These are phyloP conservation scores for Pseudomyrmex gracilis DNA, from an alignment of 1,140 invertebrate species.

Conservation along the genomic window DNA sequence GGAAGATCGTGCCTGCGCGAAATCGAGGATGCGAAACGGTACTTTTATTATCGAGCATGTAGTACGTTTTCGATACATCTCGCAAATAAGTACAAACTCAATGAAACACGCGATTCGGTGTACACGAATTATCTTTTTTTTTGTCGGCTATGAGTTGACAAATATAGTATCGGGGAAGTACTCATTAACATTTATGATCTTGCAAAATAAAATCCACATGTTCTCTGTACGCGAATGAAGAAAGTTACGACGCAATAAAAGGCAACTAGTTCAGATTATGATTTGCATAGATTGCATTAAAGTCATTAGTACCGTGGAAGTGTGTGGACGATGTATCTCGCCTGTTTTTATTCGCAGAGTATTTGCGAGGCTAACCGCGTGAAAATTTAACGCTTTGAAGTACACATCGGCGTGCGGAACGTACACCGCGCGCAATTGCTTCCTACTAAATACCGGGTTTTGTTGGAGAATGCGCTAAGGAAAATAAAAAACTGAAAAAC, in stretches of 20 bases:
- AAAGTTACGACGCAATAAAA: constrained; percentile 52
- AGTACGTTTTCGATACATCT: too few relatives aligned
- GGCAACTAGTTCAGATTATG: constrained; percentile 52
- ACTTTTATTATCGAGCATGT: background rate
- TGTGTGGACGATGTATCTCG: constrained; percentile 30
- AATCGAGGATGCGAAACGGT: background rate
- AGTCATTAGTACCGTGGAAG: constrained; percentile 32
- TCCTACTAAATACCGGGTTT: background rate
- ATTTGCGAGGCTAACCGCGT: background rate
- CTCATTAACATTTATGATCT: constrained; percentile 47
- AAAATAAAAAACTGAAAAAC: background rate
- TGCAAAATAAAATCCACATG: constrained; percentile 30
- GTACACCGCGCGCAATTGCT: background rate
- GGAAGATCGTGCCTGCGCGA: constrained; percentile 7
- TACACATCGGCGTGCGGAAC: background rate
- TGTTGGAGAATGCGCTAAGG: background rate
- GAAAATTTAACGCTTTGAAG: constrained; percentile 8
- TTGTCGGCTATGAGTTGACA: background rate
- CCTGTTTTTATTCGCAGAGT: constrained; percentile 18
- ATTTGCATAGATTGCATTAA: constrained; percentile 59
- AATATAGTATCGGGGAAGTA: background rate
- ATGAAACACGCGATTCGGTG: background rate
- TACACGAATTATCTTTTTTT: background rate
- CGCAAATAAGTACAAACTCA: background rate
- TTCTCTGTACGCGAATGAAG: constrained; percentile 40